Percentiles rank a stretch among this genome's conserved stretches.
phyloP scores from a whole-genome alignment of 2,113 vertebrate species.

The Pseudonaja textilis region DNA sequence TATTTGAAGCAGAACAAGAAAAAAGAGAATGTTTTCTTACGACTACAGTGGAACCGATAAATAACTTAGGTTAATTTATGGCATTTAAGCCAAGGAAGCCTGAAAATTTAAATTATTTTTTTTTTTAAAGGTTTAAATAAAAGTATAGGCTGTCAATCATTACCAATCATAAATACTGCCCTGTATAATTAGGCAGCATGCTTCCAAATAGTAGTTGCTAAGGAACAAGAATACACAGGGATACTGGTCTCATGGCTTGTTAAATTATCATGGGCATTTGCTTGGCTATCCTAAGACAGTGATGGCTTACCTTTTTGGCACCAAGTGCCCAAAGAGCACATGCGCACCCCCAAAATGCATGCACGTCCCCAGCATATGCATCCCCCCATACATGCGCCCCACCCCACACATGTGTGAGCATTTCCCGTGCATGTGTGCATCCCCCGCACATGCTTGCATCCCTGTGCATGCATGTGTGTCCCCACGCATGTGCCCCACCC shows the following conservation, averaged over 20 bases:
- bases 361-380: too few species aligned
- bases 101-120: background rate
- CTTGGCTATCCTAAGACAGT: background rate
- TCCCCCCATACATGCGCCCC: too few species aligned
- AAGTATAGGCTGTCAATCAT: background rate
- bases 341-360: too few species aligned
- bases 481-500: too few species aligned
- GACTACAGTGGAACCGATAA: background rate
- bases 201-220: background rate
- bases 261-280: background rate
- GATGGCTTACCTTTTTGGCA: too few species aligned
- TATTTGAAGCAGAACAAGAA: background rate
- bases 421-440: too few species aligned
- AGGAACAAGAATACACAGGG: background rate
- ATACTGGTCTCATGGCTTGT: too few species aligned
- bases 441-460: too few species aligned
- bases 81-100: background rate
- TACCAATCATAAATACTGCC: too few species aligned
- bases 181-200: background rate
- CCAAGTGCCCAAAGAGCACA: too few species aligned
- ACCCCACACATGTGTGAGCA: too few species aligned
- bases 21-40: background rate
- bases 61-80: background rate
- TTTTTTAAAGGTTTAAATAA: background rate
- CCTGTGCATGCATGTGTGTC: too few species aligned